Evolutionary conservation across 2,113 vertebrate species (phyloP).

Genomic region (Trogon surrucura): DNA sequence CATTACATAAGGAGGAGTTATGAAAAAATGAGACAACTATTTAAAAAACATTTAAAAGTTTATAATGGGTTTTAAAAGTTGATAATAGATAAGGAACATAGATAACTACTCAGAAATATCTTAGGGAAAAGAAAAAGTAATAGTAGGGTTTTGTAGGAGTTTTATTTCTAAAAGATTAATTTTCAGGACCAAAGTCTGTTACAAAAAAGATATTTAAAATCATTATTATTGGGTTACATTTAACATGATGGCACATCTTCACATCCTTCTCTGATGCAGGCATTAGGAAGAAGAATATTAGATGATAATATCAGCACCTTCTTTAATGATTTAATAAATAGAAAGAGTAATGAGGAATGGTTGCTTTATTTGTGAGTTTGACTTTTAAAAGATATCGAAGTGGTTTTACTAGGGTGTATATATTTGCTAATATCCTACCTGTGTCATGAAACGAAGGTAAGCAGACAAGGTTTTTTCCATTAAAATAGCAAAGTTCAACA

Average conservation of each 20-base stretch:
- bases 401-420: background rate
- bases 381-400: background rate
- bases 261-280: background rate
- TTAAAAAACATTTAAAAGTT: background rate
- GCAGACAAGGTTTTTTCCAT: fast-evolving
- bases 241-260: background rate
- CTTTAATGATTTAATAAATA: background rate
- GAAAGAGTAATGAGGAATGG: background rate
- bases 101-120: background rate
- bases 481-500: background rate
- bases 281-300: background rate
- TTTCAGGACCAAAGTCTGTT: background rate
- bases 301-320: background rate
- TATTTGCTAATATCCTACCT: background rate
- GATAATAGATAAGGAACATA: background rate
- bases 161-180: background rate
- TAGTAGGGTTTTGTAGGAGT: background rate
- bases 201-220: background rate
- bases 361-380: background rate
- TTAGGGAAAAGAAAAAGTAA: background rate
- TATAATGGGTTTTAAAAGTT: background rate
- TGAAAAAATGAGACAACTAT: background rate
- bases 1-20: background rate
- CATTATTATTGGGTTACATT: background rate
- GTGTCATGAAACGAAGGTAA: background rate